Evolutionary conservation across 2,113 vertebrate genomes (phyloP).

Genomic region (Sapayoa aenigma): DNA sequence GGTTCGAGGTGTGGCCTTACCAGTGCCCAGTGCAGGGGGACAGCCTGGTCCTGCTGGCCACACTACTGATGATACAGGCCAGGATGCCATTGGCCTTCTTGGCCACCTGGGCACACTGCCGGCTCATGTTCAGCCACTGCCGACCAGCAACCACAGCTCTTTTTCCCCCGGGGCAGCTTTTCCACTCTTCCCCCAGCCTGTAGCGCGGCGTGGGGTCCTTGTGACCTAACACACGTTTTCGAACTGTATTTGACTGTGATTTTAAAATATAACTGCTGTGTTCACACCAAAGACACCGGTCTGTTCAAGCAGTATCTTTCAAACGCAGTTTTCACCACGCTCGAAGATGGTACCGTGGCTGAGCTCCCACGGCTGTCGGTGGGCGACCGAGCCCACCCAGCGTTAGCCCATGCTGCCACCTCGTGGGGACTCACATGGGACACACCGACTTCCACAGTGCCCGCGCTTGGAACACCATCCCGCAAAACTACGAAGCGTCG

Average conservation of each 20-base stretch:
- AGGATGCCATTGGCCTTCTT: not conserved
- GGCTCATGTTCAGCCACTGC: fast-evolving
- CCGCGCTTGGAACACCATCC: fast-evolving
- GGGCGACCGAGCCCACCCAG: not conserved
- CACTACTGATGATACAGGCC: not conserved
- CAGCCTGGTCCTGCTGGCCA: not conserved
- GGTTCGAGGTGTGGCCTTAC: not conserved
- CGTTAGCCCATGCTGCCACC: slow-evolving; percentile 31
- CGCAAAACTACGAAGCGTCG: fast-evolving
- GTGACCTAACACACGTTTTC: not conserved
- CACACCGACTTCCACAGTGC: not conserved
- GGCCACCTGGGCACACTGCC: not conserved
- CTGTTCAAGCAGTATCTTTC: not conserved
- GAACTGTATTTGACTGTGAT: not conserved
- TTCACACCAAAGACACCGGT: not conserved
- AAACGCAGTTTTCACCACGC: no score
- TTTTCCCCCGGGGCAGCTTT: not conserved
- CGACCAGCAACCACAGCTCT: not conserved
- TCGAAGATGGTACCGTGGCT: fast-evolving
- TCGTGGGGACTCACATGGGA: not conserved
- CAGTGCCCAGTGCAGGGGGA: not conserved
- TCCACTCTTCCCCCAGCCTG: not conserved
- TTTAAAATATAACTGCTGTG: not conserved
- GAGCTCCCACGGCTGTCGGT: not conserved
- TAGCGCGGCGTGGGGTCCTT: not conserved